phyloP scores from a whole-genome alignment of 2,888 invertebrate species.

The Alentia gelatinosa region DNA sequence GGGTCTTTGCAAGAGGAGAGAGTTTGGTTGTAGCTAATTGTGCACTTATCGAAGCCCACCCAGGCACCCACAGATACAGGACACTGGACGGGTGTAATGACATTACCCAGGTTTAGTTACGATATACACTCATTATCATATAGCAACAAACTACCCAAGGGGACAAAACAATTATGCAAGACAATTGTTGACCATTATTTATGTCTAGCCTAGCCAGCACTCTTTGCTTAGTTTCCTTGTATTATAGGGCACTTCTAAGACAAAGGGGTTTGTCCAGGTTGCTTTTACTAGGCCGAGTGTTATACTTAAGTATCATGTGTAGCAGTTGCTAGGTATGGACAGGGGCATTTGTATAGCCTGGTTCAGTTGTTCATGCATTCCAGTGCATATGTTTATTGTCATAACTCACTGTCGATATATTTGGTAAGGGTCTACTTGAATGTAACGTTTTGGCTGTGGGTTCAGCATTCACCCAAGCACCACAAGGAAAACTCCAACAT shows the following conservation, averaged over 20 bases:
- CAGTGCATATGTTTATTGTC: background rate
- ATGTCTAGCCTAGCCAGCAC: conserved; percentile 25
- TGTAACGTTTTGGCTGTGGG: no score
- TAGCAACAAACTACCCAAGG: background rate
- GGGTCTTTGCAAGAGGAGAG: background rate
- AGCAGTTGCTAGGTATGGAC: background rate
- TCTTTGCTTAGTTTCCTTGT: conserved; percentile 8
- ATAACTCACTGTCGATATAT: background rate
- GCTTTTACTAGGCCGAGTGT: conserved; percentile 14
- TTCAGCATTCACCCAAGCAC: no score
- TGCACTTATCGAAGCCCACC: background rate
- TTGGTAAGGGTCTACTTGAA: no score
- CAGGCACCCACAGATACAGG: no score
- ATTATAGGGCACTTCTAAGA: background rate
- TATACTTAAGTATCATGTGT: background rate
- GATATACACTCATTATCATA: background rate
- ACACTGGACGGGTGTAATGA: no score
- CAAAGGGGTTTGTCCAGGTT: background rate
- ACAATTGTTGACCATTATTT: conserved; percentile 14
- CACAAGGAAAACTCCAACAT: background rate
- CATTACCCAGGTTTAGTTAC: background rate
- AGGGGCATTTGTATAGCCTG: background rate
- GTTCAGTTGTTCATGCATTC: background rate
- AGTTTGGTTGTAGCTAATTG: background rate
- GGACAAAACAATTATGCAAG: background rate